phyloP scores from a whole-genome alignment of 2,797 vertebrate species.

The Cyprinodon diabolis region DNA sequence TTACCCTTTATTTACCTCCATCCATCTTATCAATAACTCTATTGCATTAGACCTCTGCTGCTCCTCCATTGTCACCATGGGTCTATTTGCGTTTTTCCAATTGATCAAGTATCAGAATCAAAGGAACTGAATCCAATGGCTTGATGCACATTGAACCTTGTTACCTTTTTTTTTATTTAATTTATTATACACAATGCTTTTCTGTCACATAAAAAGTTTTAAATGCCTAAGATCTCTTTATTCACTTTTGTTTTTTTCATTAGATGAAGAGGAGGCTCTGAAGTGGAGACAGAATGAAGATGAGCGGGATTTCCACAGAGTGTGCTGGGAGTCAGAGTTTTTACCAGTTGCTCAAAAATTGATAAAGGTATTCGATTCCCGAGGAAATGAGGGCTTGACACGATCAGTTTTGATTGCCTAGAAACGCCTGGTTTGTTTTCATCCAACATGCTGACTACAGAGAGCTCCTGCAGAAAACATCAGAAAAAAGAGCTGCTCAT shows the following conservation, averaged over 20 bases:
- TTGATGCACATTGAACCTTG: no score
- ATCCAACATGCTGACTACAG: background rate
- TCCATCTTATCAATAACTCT: no score
- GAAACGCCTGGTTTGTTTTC: background rate
- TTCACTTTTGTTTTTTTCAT: background rate
- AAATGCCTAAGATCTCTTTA: background rate
- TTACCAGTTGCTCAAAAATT: conserved; percentile 89
- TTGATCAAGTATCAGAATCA: no score
- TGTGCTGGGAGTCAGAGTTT: conserved; percentile 92
- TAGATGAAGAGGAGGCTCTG: conserved; percentile 85
- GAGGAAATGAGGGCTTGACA: conserved; percentile 20
- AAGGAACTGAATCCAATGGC: no score
- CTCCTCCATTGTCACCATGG: no score
- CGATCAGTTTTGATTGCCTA: background rate
- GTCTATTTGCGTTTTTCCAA: no score
- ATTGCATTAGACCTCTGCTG: no score
- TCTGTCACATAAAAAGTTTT: no score
- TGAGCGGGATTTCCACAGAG: conserved; percentile 79
- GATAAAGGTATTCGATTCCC: conserved; percentile 75
- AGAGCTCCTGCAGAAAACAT: conserved; percentile 2
- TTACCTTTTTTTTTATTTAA: no score
- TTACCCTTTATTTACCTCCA: no score
- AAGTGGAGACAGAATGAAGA: conserved; percentile 77
- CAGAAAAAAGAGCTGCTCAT: background rate
- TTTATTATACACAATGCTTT: no score